Conservation (phyloP, 1,140 invertebrate genomes). For the Cyphomyrmex costatus region DNA sequence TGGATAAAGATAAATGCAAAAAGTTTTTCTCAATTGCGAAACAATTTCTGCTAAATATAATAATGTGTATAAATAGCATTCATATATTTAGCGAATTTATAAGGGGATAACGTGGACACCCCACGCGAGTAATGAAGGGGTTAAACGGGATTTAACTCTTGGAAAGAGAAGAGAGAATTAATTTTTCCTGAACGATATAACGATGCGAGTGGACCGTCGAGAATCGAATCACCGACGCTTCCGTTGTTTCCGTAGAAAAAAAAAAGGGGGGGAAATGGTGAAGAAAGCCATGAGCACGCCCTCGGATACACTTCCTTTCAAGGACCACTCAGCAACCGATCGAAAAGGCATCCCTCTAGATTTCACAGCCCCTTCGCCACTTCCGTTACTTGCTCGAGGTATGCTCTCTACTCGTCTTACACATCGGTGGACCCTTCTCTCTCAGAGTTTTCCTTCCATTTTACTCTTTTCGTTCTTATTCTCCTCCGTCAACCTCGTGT, state of each 20-base stretch:
- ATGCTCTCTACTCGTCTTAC: slow-evolving; percentile 50
- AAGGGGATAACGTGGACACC: too few species aligned
- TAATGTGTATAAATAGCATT: too few species aligned
- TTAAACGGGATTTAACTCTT: neutral
- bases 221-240: slow-evolving; percentile 43
- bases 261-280: slow-evolving; percentile 18
- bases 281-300: slow-evolving; percentile 67
- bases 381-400: slow-evolving; percentile 56
- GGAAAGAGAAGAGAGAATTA: slow-evolving; percentile 20
- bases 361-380: slow-evolving; percentile 50
- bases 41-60: too few species aligned
- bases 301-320: slow-evolving; percentile 63
- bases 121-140: too few species aligned
- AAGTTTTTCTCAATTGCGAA: too few species aligned
- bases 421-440: slow-evolving; percentile 40
- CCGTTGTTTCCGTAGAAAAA: slow-evolving; percentile 34
- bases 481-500: slow-evolving; percentile 32
- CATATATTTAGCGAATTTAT: too few species aligned
- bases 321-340: slow-evolving; percentile 62
- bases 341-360: slow-evolving; percentile 64
- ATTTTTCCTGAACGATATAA: slow-evolving; percentile 28
- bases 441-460: slow-evolving; percentile 54
- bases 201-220: neutral
- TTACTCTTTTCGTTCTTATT: slow-evolving; percentile 40
- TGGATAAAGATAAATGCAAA: too few species aligned